These are phyloP conservation scores for Sycon ciliatum DNA, from an alignment of 37 sponge, comb jelly and placozoan genomes.

Conservation along the genomic window DNA sequence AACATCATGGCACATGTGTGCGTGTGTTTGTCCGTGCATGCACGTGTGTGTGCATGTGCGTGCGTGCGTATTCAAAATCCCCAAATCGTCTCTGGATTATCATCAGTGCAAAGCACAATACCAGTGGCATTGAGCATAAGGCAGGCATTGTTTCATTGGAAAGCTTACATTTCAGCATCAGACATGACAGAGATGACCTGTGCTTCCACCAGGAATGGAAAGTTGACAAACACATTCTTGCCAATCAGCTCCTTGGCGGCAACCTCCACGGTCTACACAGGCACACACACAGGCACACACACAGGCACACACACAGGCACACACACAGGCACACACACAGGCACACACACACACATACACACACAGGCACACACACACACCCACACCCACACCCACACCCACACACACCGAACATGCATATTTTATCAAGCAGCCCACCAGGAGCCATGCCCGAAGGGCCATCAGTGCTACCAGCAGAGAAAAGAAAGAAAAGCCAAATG, in stretches of 20 bases:
- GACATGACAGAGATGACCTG: too few relatives aligned
- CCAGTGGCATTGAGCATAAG: neutral
- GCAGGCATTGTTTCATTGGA: neutral
- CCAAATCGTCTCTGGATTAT: too few relatives aligned
- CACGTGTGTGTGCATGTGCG: too few relatives aligned
- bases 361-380: slow-evolving; percentile 16
- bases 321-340: slow-evolving; percentile 18
- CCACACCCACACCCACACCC: slow-evolving; percentile 11
- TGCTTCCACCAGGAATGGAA: neutral
- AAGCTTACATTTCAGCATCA: neutral
- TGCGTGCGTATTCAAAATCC: too few relatives aligned
- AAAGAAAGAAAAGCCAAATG: slow-evolving; percentile 69
- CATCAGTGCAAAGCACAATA: too few relatives aligned
- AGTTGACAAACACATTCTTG: neutral
- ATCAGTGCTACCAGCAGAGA: slow-evolving; percentile 76
- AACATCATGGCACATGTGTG: too few relatives aligned
- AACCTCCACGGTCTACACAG: neutral
- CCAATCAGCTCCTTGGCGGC: neutral
- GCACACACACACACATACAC: neutral
- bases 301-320: slow-evolving; percentile 20
- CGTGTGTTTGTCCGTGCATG: too few relatives aligned
- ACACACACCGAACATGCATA: slow-evolving; percentile 14
- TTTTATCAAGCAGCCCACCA: slow-evolving; percentile 25
- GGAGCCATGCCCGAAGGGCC: slow-evolving; percentile 50
- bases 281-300: neutral